Percentiles rank a stretch among this genome's conserved stretches.
These are phyloP conservation scores for Eublepharis macularius DNA, from an alignment of 2,113 vertebrate species.

Conservation along the genomic window DNA sequence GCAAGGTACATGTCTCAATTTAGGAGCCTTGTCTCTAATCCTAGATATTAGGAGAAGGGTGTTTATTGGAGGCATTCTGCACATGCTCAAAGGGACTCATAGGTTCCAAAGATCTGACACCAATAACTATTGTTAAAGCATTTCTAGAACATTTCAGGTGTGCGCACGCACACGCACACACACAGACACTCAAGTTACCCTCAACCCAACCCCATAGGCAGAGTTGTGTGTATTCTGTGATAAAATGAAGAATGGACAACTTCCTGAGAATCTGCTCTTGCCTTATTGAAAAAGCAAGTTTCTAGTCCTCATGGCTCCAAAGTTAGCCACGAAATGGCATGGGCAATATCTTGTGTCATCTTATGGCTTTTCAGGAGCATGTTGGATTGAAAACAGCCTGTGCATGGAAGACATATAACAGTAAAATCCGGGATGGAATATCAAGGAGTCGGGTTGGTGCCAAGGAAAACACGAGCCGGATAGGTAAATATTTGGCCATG, in stretches of 20 bases:
- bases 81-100: background rate
- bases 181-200: background rate
- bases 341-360: background rate
- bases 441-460: slow-evolving; percentile 16
- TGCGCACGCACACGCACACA: too few species aligned
- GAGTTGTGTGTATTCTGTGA: background rate
- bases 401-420: slow-evolving; percentile 8
- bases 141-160: background rate
- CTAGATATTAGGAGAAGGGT: background rate
- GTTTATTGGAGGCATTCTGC: background rate
- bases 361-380: background rate
- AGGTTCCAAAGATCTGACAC: background rate
- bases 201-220: background rate
- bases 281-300: background rate
- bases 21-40: background rate
- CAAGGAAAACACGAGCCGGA: slow-evolving; percentile 23
- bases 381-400: background rate
- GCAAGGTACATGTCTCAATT: background rate
- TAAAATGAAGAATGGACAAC: background rate
- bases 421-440: slow-evolving; percentile 31
- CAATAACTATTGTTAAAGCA: background rate
- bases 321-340: background rate
- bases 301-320: background rate
- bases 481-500: slow-evolving; percentile 38
- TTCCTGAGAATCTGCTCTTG: background rate